phyloP scores from a whole-genome alignment of 2,113 vertebrate genomes.

The Solea senegalensis region DNA sequence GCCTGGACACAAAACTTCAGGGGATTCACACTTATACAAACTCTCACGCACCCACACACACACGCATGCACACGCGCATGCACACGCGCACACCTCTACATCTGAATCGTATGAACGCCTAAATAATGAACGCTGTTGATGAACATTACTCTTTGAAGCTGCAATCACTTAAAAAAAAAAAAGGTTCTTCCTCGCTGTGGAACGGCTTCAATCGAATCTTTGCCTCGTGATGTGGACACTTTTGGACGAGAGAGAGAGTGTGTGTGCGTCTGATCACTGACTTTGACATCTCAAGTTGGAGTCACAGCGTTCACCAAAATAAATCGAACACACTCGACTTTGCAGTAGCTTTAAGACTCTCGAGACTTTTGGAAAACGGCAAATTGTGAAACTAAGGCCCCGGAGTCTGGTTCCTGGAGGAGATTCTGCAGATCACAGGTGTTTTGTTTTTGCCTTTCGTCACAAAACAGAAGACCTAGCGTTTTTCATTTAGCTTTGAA shows the following conservation, averaged over 20 bases:
- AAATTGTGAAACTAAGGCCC: constrained; percentile 54
- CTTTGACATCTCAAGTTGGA: constrained; percentile 29
- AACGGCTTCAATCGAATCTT: constrained; percentile 30
- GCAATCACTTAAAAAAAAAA: constrained; percentile 59
- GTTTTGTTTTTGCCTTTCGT: neutral
- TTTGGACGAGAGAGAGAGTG: constrained; percentile 13
- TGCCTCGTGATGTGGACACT: constrained; percentile 14
- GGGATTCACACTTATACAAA: constrained; percentile 35
- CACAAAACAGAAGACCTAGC: neutral
- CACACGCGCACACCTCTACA: constrained; percentile 32
- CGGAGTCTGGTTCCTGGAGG: constrained; percentile 17
- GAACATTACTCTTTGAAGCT: constrained; percentile 59
- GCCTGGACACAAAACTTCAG: constrained; percentile 63
- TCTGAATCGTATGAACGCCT: constrained; percentile 33
- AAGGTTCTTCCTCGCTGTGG: constrained; percentile 65
- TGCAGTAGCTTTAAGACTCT: constrained; percentile 75
- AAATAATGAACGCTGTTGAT: constrained; percentile 47
- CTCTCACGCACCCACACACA: neutral
- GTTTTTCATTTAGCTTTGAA: constrained; percentile 34
- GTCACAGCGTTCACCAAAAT: constrained; percentile 64
- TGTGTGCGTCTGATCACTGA: constrained; percentile 29
- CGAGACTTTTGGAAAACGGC: constrained; percentile 55
- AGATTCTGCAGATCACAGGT: constrained; percentile 2
- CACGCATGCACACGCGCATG: neutral
- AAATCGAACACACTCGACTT: constrained; percentile 40